Percentiles rank a stretch among this genome's conserved stretches.
phyloP scores from a whole-genome alignment of 2,113 vertebrate species.

The Scopus umbretta region DNA sequence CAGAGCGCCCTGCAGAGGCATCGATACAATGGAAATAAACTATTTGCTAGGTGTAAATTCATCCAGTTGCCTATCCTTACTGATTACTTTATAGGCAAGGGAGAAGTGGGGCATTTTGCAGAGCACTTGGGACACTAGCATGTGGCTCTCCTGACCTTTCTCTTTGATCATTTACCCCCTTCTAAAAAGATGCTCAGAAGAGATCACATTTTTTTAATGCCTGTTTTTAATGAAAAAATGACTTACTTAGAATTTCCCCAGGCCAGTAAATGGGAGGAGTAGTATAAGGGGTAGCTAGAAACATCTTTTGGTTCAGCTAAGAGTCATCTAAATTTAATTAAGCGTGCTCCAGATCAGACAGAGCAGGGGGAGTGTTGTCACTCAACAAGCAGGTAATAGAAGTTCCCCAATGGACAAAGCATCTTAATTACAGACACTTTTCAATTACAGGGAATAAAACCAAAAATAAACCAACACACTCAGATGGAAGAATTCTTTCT shows the following conservation, averaged over 20 bases:
- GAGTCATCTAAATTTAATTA: not conserved
- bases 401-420: not conserved
- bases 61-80: not conserved
- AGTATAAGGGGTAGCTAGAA: not conserved
- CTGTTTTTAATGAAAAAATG: not conserved
- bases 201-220: not conserved
- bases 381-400: not conserved
- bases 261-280: not conserved
- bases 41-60: not conserved
- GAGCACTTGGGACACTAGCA: not conserved
- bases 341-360: not conserved
- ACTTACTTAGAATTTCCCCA: not conserved
- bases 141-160: not conserved
- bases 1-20: not conserved
- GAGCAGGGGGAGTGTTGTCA: not conserved
- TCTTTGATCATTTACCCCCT: not conserved
- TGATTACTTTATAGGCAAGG: rapidly evolving
- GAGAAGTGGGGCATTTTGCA: not conserved
- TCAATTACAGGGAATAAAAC: not conserved
- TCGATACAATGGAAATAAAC: not conserved
- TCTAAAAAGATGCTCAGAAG: not conserved
- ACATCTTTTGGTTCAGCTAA: not conserved
- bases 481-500: not conserved
- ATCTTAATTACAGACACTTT: not conserved
- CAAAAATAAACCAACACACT: not conserved